Percentiles rank a stretch among this genome's conserved stretches.
Conservation (phyloP, 2,797 vertebrate species). For the Falco columbarius region DNA sequence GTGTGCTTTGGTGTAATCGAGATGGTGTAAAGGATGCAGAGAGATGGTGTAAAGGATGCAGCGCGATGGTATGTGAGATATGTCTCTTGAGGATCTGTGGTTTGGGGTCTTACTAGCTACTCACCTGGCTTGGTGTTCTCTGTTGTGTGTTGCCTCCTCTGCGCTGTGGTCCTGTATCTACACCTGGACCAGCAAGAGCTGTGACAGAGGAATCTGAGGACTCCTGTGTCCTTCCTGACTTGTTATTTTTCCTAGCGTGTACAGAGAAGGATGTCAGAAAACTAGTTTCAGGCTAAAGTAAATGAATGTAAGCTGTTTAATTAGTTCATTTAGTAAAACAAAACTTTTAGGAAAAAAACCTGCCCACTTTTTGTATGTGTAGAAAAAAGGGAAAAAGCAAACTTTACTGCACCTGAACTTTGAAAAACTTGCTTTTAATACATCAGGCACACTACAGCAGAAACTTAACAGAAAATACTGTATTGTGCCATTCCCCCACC, state of each 20-base stretch:
- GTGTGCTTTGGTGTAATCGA: not conserved
- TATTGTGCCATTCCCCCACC: not conserved
- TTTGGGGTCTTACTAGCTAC: not conserved
- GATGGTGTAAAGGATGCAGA: too few species aligned
- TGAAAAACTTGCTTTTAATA: not conserved
- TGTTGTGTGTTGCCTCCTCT: not conserved
- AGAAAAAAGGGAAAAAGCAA: not conserved
- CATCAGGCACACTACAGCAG: accelerated
- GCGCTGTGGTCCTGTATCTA: accelerated
- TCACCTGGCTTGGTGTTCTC: accelerated
- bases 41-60: too few species aligned
- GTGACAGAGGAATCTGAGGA: too few species aligned
- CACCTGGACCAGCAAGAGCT: too few species aligned
- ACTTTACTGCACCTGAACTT: not conserved
- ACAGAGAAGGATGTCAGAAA: not conserved
- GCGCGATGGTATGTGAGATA: accelerated
- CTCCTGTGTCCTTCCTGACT: not conserved
- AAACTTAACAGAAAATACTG: not conserved
- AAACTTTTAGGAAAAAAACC: not conserved
- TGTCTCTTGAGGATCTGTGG: accelerated
- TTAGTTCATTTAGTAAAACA: not conserved
- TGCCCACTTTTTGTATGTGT: accelerated
- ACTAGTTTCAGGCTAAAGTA: not conserved
- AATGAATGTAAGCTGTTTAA: not conserved
- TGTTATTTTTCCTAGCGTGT: not conserved